Base-by-base conservation (phyloP, 1,140 invertebrate species). In the Lepidostoma basale region DNA sequence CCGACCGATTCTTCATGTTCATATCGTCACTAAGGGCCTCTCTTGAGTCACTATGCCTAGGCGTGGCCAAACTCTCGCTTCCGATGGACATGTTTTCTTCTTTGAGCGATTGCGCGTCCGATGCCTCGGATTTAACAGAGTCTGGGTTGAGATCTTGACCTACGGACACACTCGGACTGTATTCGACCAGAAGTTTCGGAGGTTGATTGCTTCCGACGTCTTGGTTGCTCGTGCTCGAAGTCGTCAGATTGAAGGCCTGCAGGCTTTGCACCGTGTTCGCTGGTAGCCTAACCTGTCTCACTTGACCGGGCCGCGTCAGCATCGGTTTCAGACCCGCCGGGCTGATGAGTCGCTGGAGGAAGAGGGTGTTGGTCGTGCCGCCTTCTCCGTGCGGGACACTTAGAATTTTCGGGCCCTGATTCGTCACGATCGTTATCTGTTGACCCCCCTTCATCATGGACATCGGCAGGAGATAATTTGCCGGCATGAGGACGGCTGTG, bases 351-450 rank as follows among this genome's bases (percentile, higher is more conserved):
- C 76, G 75, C 68, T 80, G 81, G 52, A 78, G 74, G 52, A 82
- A 79, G 70, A 79, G 77, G 12, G 87, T 84, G 18, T 87, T 84
- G 0, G 87, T 86, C 1, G 87, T 82, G 2, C 77, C 77, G 16
- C 77, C 77, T 40, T 83, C 81, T 23, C 68, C 66, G 6, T 71
- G 63, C 0, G 78, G 77, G 0, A 88, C 86, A 3, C 86, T 85
- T 5, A 90, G 76, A 16, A 89, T 79, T 74, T 89, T 90, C 3
- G 87, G 87, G 0, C 86, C 86, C 10, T 88, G 86, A 42, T 83
- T 84, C 0, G 88, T 89, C 0, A 90, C 88, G 44, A 90, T 89
- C 0, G 88, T 88, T 49, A 90, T 89, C 66, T 89, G 88, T 67
- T 89, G 88, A 3, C 88, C 86, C 10, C 87, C 85, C 77, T 90